Conservation (phyloP, 92 coral and sea anemone species). For the Heliopora coerulea region DNA sequence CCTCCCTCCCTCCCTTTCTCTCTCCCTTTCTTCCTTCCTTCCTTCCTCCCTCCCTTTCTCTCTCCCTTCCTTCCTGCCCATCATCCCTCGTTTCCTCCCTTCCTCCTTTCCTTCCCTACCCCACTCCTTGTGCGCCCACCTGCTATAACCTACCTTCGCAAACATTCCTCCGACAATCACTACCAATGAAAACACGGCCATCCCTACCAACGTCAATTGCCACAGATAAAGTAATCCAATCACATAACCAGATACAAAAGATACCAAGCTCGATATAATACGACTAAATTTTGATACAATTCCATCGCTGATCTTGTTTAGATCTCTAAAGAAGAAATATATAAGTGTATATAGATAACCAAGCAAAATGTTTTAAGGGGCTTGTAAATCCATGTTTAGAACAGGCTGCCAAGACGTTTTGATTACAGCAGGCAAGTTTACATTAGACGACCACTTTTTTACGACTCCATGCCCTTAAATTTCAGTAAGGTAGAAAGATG, state of each 20-base stretch:
- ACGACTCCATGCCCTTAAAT: too few species aligned
- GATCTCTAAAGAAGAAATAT: slow-evolving; percentile 57
- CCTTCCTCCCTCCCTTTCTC: too few species aligned
- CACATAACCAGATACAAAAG: slow-evolving; percentile 68
- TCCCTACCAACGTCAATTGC: slow-evolving; percentile 80
- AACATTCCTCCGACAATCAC: slow-evolving; percentile 74
- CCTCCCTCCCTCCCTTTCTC: neutral
- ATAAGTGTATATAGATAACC: too few species aligned
- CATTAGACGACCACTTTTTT: too few species aligned
- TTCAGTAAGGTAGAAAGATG: too few species aligned
- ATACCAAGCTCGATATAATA: slow-evolving; percentile 56
- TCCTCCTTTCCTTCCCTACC: neutral
- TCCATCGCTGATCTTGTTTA: slow-evolving; percentile 81
- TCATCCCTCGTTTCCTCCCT: neutral
- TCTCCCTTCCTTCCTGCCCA: neutral
- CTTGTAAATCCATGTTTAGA: too few species aligned
- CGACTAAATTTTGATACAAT: slow-evolving; percentile 80
- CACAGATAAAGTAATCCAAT: slow-evolving; percentile 84
- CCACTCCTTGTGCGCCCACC: neutral
- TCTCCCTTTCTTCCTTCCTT: too few species aligned
- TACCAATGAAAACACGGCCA: slow-evolving; percentile 69
- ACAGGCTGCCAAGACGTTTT: too few species aligned
- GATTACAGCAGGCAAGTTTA: too few species aligned
- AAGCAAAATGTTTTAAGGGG: too few species aligned
- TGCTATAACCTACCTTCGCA: slow-evolving; percentile 62